phyloP scores from a whole-genome alignment of 2,888 invertebrate species.

The Marronus borbonicus region DNA sequence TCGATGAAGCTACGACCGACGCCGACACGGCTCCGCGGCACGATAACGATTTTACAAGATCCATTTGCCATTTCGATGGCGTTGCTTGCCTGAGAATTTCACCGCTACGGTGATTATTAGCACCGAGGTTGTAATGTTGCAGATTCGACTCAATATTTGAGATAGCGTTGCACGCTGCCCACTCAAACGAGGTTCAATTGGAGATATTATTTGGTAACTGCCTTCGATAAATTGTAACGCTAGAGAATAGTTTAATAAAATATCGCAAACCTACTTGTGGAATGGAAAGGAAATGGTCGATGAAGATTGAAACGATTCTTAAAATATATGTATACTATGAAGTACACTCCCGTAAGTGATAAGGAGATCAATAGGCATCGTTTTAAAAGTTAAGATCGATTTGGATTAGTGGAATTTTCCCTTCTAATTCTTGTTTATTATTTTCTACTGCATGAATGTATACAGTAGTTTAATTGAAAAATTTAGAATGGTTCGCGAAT shows the following conservation, averaged over 20 bases:
- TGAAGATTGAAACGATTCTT: too few relatives aligned
- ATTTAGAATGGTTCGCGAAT: too few relatives aligned
- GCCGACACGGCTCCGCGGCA: background rate
- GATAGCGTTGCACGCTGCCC: background rate
- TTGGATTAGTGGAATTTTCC: too few relatives aligned
- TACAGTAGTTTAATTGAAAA: too few relatives aligned
- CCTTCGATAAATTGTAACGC: background rate
- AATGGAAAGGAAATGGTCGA: too few relatives aligned
- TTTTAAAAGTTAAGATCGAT: too few relatives aligned
- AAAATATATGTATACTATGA: too few relatives aligned
- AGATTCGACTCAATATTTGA: conserved; percentile 18
- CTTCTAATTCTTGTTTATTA: too few relatives aligned
- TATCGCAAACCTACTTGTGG: background rate
- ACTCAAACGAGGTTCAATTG: background rate
- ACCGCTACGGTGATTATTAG: conserved; percentile 14
- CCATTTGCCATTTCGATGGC: conserved; percentile 22
- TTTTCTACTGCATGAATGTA: too few relatives aligned
- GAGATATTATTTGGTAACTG: background rate
- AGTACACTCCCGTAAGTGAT: too few relatives aligned
- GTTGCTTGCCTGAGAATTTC: conserved; percentile 1
- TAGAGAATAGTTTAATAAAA: background rate
- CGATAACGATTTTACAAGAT: conserved; percentile 21
- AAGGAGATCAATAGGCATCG: too few relatives aligned
- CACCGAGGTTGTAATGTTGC: conserved; percentile 10
- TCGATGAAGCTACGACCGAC: background rate